Percentiles rank a stretch among this genome's conserved stretches.
Evolutionary conservation across 2,113 vertebrate species (phyloP).

Genomic region (chimpanzee (Pan troglodytes)): DNA sequence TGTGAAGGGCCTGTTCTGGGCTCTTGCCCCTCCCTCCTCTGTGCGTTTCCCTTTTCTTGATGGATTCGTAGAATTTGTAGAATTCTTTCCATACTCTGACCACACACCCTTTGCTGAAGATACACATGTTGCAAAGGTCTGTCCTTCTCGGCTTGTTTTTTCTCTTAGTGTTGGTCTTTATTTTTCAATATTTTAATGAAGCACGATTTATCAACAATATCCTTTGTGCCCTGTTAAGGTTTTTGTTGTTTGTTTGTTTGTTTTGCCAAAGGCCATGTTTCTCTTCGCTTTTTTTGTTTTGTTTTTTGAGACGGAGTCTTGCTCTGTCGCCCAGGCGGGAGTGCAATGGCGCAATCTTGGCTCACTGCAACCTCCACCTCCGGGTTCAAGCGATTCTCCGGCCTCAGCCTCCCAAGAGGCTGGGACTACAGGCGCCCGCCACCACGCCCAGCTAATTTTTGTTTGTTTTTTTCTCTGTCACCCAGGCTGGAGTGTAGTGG

Average conservation of each 20-base stretch:
- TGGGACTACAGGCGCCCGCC: too few relatives aligned
- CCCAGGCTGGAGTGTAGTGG: too few relatives aligned
- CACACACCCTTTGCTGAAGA: too few relatives aligned
- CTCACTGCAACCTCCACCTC: too few relatives aligned
- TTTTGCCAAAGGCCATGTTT: neutral
- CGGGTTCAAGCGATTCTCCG: neutral
- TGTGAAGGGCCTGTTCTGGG: neutral
- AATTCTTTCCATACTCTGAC: neutral
- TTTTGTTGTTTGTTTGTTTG: neutral
- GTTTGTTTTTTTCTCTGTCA: too few relatives aligned
- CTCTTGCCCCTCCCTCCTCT: rapidly evolving
- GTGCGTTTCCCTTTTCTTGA: neutral
- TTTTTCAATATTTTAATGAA: neutral
- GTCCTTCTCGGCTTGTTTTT: rapidly evolving
- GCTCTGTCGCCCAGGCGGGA: too few relatives aligned
- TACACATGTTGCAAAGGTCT: rapidly evolving
- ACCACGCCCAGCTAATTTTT: too few relatives aligned
- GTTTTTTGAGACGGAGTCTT: too few relatives aligned
- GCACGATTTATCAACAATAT: rapidly evolving
- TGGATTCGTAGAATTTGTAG: rapidly evolving
- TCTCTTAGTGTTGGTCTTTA: neutral
- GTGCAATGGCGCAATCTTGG: too few relatives aligned
- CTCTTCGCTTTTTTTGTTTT: neutral
- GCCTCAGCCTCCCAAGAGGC: too few relatives aligned
- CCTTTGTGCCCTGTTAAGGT: neutral